Percentiles rank a stretch among this genome's conserved stretches.
Conservation (phyloP, 2,797 vertebrate species). For the Rhadinocentrus ornatus region DNA sequence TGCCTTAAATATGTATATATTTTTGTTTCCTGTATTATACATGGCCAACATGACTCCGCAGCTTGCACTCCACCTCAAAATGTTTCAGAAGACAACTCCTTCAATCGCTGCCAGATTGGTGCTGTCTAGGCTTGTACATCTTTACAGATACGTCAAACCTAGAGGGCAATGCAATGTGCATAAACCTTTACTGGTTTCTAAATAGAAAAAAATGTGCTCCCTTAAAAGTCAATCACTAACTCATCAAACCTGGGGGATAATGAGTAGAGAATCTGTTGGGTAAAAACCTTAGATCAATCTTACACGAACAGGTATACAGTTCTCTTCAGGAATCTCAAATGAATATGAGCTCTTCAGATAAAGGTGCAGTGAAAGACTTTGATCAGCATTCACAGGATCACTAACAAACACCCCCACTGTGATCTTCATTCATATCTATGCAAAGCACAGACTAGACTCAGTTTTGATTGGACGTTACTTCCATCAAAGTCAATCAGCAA, state of each 20-base stretch:
- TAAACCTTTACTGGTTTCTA: neutral
- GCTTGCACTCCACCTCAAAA: constrained; percentile 1
- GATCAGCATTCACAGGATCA: constrained; percentile 58
- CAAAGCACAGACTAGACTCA: constrained; percentile 9
- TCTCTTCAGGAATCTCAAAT: constrained; percentile 23
- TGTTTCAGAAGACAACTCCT: constrained; percentile 11
- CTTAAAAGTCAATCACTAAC: constrained; percentile 30
- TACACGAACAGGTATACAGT: constrained; percentile 17
- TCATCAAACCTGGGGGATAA: constrained; percentile 14
- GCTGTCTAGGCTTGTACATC: no score
- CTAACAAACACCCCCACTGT: constrained; percentile 31
- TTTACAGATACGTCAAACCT: no score
- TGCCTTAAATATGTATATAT: neutral
- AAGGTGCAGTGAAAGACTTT: constrained; percentile 62
- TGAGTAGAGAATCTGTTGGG: constrained; percentile 13
- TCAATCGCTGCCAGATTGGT: neutral
- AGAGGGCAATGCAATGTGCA: neutral
- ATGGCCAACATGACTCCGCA: neutral
- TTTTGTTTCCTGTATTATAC: neutral
- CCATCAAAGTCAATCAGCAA: constrained; percentile 60
- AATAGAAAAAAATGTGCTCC: neutral
- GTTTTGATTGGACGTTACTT: constrained; percentile 36
- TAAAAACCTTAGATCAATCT: constrained; percentile 49
- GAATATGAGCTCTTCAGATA: constrained; percentile 32
- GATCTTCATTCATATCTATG: constrained; percentile 33